A percentile compares a stretch with the other conserved stretches of the same genome.
These are phyloP conservation scores for Drosophila lini DNA, from an alignment of 1,140 invertebrate species.

Conservation along the genomic window DNA sequence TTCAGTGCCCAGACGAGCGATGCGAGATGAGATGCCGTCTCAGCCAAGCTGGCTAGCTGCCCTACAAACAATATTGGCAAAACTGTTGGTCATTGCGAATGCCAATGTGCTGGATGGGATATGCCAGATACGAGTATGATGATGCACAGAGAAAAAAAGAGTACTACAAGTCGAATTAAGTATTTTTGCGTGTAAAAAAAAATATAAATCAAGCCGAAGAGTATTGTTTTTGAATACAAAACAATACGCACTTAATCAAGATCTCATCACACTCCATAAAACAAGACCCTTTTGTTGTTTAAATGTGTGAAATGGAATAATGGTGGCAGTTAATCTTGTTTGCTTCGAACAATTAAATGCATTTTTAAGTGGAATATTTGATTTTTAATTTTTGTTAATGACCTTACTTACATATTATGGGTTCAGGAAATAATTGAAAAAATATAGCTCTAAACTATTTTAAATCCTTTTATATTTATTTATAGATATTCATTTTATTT, in stretches of 20 bases:
- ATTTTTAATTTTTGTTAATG: not conserved
- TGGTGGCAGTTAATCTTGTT: not conserved
- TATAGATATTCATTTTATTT: not conserved
- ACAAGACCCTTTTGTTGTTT: conserved; percentile 11
- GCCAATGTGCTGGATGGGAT: conserved; percentile 10
- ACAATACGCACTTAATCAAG: conserved; percentile 11
- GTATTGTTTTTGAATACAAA: not conserved
- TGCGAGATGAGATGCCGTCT: conserved; percentile 23
- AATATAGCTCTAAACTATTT: too few species aligned
- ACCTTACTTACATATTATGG: too few species aligned
- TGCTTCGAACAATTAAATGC: not conserved
- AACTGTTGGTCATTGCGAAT: conserved; percentile 54
- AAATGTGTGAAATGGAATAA: conserved; percentile 5
- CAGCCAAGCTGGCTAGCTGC: conserved; percentile 25
- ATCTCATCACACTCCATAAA: conserved; percentile 21
- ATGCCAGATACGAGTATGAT: conserved; percentile 15
- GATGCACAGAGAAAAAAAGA: conserved; percentile 2
- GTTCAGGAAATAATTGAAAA: not conserved
- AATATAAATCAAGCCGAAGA: too few species aligned
- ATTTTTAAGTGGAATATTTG: not conserved
- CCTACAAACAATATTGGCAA: conserved; percentile 58
- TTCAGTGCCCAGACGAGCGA: conserved; percentile 25
- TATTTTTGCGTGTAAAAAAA: not conserved
- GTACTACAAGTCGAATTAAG: not conserved
- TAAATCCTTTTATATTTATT: too few species aligned